phyloP scores from a whole-genome alignment of 1,140 invertebrate species.

The Drosophila setifemur region DNA sequence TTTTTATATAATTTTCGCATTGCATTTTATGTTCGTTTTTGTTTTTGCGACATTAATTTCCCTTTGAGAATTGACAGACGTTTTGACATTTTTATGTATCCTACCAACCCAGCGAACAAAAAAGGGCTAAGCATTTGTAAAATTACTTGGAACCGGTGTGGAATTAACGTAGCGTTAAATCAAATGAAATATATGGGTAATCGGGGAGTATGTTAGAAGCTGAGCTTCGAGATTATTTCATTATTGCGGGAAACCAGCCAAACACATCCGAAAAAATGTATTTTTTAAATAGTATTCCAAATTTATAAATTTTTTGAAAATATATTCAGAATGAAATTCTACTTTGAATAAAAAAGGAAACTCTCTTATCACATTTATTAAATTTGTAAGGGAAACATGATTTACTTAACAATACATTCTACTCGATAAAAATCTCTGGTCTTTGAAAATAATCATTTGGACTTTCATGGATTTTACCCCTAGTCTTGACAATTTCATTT shows the following conservation, averaged over 20 bases:
- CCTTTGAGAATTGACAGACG: conserved; percentile 58
- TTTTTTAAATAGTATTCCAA: no score
- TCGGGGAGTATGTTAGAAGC: background rate
- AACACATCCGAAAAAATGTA: no score
- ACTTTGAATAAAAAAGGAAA: no score
- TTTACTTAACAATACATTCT: no score
- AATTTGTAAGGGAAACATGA: no score
- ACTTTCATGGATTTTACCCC: background rate
- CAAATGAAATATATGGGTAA: conserved; percentile 57
- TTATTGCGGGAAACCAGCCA: no score
- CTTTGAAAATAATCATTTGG: no score
- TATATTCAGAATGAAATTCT: no score
- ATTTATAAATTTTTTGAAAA: no score
- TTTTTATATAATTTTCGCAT: conserved; percentile 74
- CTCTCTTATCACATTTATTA: no score
- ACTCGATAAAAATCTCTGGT: no score
- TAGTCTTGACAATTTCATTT: conserved; percentile 34
- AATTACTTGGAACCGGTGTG: conserved; percentile 61
- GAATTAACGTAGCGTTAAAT: conserved; percentile 58
- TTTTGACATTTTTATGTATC: conserved; percentile 63
- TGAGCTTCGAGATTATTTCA: no score
- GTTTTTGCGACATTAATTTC: conserved; percentile 64
- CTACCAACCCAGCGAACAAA: background rate
- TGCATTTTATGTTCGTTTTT: conserved; percentile 59
- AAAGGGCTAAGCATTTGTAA: conserved; percentile 57